Base-by-base conservation (phyloP, 2,797 vertebrate genomes). In the Hydrolagus colliei region DNA sequence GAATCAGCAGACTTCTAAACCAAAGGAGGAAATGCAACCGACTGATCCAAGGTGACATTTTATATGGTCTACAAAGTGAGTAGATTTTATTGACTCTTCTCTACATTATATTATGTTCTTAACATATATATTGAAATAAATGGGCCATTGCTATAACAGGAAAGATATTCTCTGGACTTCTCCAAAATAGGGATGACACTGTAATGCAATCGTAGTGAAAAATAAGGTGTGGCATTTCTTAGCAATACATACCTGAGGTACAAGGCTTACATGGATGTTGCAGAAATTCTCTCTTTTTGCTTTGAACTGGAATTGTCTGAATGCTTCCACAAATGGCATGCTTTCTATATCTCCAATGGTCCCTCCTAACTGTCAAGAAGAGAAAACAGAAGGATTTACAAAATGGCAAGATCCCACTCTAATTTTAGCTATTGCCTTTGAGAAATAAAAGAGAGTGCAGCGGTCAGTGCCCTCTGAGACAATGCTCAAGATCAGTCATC, bases 331-430 rank as follows among this genome's bases (percentile, higher is more conserved):
- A 88, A 94, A 95, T 0, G 94, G 92, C 94, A 95, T 95, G 87
- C 93, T 93, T 90, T 95, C 94, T 11, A 95, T 95, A 88, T 95
- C 93, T 73, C 94, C 94, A 86, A 95, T 93, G 68, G 94, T 95
- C 88, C 94, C 94, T 79, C 93, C 93, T 87, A 95, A 88, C 93
- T 95, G 88, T 79, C 89, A 90, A 89, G 71, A 9, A 86, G 87
- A 76, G 77, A 74, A 72, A 87, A 87, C 75, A 76, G 61, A 61
- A 3, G 77, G n/a, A 13, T 59, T 2, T 27, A 27, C 52, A 79
- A 9, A 79, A 73, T 73, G 3, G 41, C 41, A 52, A 52, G 6
- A 52, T 52, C 6, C 41, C 41, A 20, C 12, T 71, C 20, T 71
- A 71, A 71, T 71, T 71, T 18, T 20, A 71, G 68, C 4, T 20